Evolutionary conservation across 2,888 invertebrate species (phyloP).

Genomic region (Drosophila leonis): DNA sequence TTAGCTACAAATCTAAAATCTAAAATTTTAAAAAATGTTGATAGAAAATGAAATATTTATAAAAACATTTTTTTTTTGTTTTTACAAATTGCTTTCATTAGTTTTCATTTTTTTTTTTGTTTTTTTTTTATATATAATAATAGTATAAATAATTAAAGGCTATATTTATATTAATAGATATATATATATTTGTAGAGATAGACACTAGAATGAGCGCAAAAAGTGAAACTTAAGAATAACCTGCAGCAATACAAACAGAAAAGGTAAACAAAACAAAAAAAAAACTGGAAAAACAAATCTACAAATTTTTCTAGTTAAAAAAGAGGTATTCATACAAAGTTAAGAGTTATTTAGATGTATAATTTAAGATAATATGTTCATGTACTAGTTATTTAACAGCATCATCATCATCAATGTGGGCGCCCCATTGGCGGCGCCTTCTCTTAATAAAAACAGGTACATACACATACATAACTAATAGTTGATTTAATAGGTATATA

Average conservation of each 20-base stretch:
- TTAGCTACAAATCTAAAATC: constrained; percentile 34
- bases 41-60: constrained; percentile 56
- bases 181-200: constrained; percentile 33
- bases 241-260: constrained; percentile 71
- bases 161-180: constrained; percentile 41
- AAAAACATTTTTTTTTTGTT: constrained; percentile 51
- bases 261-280: not conserved
- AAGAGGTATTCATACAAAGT: constrained; percentile 69
- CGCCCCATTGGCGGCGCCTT: not conserved
- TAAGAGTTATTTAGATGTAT: constrained; percentile 43
- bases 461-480: constrained; percentile 41
- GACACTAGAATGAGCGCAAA: constrained; percentile 50
- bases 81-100: constrained; percentile 41
- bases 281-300: constrained; percentile 60
- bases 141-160: constrained; percentile 56
- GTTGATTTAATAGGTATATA: constrained; percentile 22
- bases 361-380: constrained; percentile 42
- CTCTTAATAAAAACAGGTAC: constrained; percentile 35
- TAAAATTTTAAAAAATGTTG: constrained; percentile 42
- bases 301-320: constrained; percentile 68
- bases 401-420: constrained; percentile 25
- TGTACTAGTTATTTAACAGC: constrained; percentile 51
- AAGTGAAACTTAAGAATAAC: constrained; percentile 61
- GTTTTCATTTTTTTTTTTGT: constrained; percentile 23
- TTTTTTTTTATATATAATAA: constrained; percentile 21